Evolutionary conservation across 1,140 invertebrate genomes (phyloP), one percentile per base, ranked within the genome.

Genomic region (Heliconius eleuchia): DNA sequence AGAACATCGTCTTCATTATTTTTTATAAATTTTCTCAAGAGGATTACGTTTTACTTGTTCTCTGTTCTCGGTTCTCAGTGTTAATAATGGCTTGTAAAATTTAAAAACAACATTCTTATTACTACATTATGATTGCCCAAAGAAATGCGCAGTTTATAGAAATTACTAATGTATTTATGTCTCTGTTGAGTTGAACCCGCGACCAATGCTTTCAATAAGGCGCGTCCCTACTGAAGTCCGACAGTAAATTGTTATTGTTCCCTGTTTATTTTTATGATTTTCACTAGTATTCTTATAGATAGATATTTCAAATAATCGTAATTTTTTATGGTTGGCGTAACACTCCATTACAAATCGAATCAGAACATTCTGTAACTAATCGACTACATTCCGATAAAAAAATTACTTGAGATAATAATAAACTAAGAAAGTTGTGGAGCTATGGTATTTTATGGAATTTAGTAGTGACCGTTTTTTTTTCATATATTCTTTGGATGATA

Each of bases 1-100:
- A 19, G 73, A 74, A 74, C 7, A n/a, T 39, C 66, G 57, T 76
- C 39, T 76, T 37, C 13, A 60, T 37, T 18, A 57, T 9, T 37
- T 76, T 75, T 66, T 66, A 66, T 66, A 23, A 46, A 1, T 34
- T 34, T 76, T 50, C 30, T 19, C 39, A 9, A 55, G 60, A 70
- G 57, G 74, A 55, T 70, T 39, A 76, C 6, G 2, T 9, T 23
- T 66, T 66, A 27, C 71, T 46, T 46, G 42, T 46, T 46, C 42
- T 16, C 2, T 57, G 7, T 11, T 66, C 34, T 23, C 18, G 18
- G 19, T n/a, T 30, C 55, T 52, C 42, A 3, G 4, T n/a, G 23
- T 60, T 70, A 23, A 70, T 13, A 37, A 19, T 30, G 34, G 30
- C 30, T 75, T 42, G 57, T 75, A n/a, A 60, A 75, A 75, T 75